Percentiles rank a stretch among this genome's conserved stretches.
phyloP scores from a whole-genome alignment of 2,113 vertebrate species.

The Cichladusa arquata region DNA sequence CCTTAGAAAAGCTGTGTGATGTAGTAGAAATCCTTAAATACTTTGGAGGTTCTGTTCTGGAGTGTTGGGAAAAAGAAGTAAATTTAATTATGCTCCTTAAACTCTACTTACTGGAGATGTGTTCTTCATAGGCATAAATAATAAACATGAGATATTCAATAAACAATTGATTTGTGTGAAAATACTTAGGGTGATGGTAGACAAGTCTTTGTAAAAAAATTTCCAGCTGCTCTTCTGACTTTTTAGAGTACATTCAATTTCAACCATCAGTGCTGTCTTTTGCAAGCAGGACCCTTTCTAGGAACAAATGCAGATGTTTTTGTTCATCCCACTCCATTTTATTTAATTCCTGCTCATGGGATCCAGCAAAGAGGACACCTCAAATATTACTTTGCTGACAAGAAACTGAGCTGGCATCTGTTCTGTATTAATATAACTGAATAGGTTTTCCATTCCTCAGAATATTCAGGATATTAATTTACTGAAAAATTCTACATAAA shows the following conservation, averaged over 20 bases:
- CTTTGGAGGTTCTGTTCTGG: not conserved
- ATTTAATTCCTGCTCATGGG: not conserved
- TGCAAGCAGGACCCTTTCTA: not conserved
- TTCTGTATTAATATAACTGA: not conserved
- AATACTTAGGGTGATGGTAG: not conserved
- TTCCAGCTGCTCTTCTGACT: not conserved
- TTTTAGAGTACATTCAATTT: not conserved
- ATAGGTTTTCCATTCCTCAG: not conserved
- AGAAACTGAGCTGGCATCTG: not conserved
- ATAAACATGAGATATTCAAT: not conserved
- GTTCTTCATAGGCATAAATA: not conserved
- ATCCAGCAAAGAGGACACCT: not conserved
- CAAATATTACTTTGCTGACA: not conserved
- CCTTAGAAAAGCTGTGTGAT: not conserved
- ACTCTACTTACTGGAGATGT: not conserved
- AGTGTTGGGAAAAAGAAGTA: not conserved
- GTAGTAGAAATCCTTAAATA: fast-evolving
- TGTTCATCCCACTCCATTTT: not conserved
- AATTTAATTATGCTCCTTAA: not conserved
- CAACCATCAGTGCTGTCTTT: not conserved
- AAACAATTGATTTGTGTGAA: not conserved
- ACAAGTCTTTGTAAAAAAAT: not conserved
- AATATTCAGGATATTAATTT: not conserved
- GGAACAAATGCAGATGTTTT: not conserved
- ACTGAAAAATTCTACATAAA: not conserved